Evolutionary conservation across 2,888 invertebrate species (phyloP).

Genomic region (Scaptomyza polygonia): DNA sequence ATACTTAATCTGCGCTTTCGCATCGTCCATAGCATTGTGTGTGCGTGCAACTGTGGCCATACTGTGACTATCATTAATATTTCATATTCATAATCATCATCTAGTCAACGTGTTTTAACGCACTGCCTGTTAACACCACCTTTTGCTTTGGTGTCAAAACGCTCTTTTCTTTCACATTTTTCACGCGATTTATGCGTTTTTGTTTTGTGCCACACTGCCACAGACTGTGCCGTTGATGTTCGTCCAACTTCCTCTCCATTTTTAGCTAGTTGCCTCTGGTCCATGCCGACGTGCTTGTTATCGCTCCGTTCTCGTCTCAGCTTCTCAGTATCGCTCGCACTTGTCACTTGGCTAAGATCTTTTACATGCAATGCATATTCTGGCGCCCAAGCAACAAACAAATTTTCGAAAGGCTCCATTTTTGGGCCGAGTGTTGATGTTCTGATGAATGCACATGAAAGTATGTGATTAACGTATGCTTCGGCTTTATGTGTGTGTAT

Average conservation of each 20-base stretch:
- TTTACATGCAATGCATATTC: constrained; percentile 64
- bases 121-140: constrained; percentile 46
- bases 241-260: constrained; percentile 50
- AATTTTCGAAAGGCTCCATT: constrained; percentile 71
- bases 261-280: constrained; percentile 37
- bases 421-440: constrained; percentile 67
- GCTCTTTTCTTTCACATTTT: constrained; percentile 78
- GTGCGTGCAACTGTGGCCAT: constrained; percentile 79
- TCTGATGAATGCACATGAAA: constrained; percentile 66
- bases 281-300: constrained; percentile 21
- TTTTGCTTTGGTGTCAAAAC: constrained; percentile 72
- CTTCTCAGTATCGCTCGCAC: constrained; percentile 15
- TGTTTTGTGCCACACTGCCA: constrained; percentile 37
- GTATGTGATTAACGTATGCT: constrained; percentile 24
- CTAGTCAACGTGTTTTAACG: constrained; percentile 68
- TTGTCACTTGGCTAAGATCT: constrained; percentile 50
- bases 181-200: constrained; percentile 74
- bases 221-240: constrained; percentile 13
- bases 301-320: constrained; percentile 40
- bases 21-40: constrained; percentile 47
- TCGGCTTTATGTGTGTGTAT: constrained; percentile 2
- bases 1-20: constrained; percentile 74
- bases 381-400: constrained; percentile 43
- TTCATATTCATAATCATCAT: constrained; percentile 81
- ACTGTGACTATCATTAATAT: constrained; percentile 81